Base-by-base conservation (phyloP, 2,797 vertebrate genomes). In the Poecilia wingei region DNA sequence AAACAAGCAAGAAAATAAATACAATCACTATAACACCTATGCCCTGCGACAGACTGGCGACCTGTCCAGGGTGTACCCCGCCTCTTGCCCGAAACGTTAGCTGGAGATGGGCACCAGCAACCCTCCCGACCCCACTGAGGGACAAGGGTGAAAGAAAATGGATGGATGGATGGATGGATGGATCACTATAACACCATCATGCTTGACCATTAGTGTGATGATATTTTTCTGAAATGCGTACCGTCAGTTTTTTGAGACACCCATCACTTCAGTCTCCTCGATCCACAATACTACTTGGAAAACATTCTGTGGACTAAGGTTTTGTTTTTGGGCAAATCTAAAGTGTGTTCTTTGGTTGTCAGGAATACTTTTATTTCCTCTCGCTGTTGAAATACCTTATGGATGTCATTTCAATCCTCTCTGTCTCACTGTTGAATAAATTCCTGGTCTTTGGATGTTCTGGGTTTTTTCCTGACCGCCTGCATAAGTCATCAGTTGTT, bases 1-100 rank as follows among this genome's bases (percentile, higher is more conserved):
- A 78, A 80, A 80, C 79, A 69, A 80, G 81, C 79, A 78, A 47
- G 87, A 92, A 92, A 51, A 85, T 16, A 69, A 79, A 72, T 57
- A 46, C 22, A 45, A 46, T 28, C 22, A 70, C 5, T 16, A 8
- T 12, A 70, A 18, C 41, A 46, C 2, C 12, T 31, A 31, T 31
- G 31, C 31, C 31, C 31, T 31, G 31, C 31, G 31, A 31, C 31
- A 31, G 31, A 31, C 31, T 31, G 31, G 31, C 31, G 31, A 31
- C 31, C 31, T 31, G 31, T 31, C 31, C 31, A 31, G 31, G 31
- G 31, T 31, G 31, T n/a, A 31, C 31, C 31, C 31, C 31, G 31
- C 31, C 31, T 31, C 31, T 31, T 1, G 31, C 31, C 31, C 31
- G 31, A 31, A 31, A 31, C 31, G 31, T 31, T 31, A 31, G 31